These are phyloP conservation scores for Hippocampus abdominalis DNA, from an alignment of 2,113 vertebrate genomes.

Conservation along the genomic window DNA sequence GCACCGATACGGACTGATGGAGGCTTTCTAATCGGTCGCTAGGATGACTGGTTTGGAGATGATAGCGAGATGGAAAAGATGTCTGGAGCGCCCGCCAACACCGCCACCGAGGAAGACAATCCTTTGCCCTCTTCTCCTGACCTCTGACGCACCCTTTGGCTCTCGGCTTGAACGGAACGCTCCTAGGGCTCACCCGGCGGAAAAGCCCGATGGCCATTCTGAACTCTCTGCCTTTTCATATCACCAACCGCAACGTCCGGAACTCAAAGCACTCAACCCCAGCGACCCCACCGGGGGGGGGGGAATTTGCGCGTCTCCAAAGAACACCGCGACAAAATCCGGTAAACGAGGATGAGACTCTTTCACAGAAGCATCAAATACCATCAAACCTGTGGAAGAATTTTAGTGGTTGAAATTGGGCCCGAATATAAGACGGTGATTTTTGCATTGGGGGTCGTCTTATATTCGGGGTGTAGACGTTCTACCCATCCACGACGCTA, in stretches of 20 bases:
- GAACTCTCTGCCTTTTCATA: constrained; percentile 24
- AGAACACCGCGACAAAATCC: not conserved
- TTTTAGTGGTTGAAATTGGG: not conserved
- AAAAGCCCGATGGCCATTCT: constrained; percentile 4
- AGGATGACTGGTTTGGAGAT: constrained; percentile 62
- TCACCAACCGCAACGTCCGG: constrained; percentile 20
- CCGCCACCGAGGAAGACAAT: constrained; percentile 14
- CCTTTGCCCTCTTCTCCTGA: constrained; percentile 42
- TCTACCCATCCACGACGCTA: too few relatives aligned
- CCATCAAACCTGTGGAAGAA: not conserved
- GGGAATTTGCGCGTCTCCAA: constrained; percentile 2
- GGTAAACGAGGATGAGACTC: not conserved
- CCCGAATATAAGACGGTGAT: too few relatives aligned
- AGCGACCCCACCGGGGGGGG: not conserved
- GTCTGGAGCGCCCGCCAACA: constrained; percentile 44
- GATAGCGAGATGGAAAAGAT: constrained; percentile 63
- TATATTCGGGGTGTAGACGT: too few relatives aligned
- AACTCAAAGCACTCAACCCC: constrained; percentile 14
- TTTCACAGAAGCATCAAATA: not conserved
- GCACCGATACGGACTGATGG: constrained; percentile 50
- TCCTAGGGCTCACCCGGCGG: constrained; percentile 14
- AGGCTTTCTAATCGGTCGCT: constrained; percentile 50
- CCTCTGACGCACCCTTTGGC: constrained; percentile 40
- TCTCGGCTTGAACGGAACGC: constrained; percentile 24
- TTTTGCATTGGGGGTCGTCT: too few relatives aligned